Evolutionary conservation across 2,113 vertebrate species (phyloP), one percentile per base, ranked within the genome.

Genomic region (Hirundichthys speculiger): DNA sequence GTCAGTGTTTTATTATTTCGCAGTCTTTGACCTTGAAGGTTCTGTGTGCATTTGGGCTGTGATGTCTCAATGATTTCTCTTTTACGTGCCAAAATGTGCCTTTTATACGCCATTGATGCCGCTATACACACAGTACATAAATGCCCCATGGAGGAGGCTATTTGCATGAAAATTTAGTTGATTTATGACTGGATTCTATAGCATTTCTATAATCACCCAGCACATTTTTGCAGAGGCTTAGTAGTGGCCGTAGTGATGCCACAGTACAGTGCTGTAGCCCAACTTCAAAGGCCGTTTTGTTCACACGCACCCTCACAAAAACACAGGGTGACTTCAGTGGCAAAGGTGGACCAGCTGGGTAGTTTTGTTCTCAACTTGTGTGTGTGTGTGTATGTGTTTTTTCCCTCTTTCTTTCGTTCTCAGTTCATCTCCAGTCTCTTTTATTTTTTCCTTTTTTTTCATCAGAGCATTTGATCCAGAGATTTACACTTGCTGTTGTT

Each of bases 211-310:
- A 89, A 86, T 90, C 88, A 77, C 69, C 77, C 58, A 19, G 77
- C 82, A 78, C 90, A 92, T 93, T 93, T 93, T 92, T 93, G 88
- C 83, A 74, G 80, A 78, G 83, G 82, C 80, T 92, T 90, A 91
- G 89, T 86, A 77, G 91, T 92, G 90, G 85, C 91, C 91, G 72
- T 92, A 90, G 93, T 86, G 91, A 92, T 90, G 83, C 73, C 80
- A 89, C 83, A 89, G 86, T 89, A 88, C 84, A 84, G 88, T 90
- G 89, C 86, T 88, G 86, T 86, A 89, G 68, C 80, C 73, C 54
- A 18, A 90, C 91, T 89, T 93, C 90, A 93, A 93, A 92, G 91
- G 62, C n/a, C 41, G 43, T 83, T 90, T 90, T 90, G 88, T 92
- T 91, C 90, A 89, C 86, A 83, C 73, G 76, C 85, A 86, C 78